Base-by-base conservation (phyloP, 2,797 vertebrate species). In the Anableps anableps region DNA sequence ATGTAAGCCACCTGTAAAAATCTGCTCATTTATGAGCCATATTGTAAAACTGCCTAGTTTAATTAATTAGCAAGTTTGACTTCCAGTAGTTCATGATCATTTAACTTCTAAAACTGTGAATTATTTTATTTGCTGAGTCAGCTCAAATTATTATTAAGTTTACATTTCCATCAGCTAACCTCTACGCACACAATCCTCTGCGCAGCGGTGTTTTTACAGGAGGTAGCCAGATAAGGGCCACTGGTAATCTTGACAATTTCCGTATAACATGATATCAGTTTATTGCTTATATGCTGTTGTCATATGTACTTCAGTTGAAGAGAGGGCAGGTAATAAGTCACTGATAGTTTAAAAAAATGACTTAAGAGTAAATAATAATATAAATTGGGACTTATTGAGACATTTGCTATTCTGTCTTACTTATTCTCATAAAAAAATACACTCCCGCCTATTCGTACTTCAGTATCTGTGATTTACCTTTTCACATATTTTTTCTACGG, bases 21-120 rank as follows among this genome's bases (percentile, higher is more conserved):
- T 31, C 11, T 38, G 53, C 72, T 71, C 72, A 66, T 0, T 74
- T 79, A 41, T 36, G 19, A 77, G 29, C 74, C 73, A 6, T 38
- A 60, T 68, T 47, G 26, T 9, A 72, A 47, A 77, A 78, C 50
- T 48, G 34, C 76, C 41, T 13, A 17, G 1, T 72, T 72, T 31
- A 58, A 71, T 77, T 51, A 4, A 10, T 75, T 60, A 71, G 43
- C 29, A 71, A 53, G 4, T 0, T 51, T 13, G 31, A 21, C 55
- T 74, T 83, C 31, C 14, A 66, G 68, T 1, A 0, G 19, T 14
- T 36, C 11, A 16, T 5, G 5, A 38, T 41, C 7, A 26, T 70
- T 41, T 71, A 3, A 45, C 41, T 71, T 41, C 4, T 3, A 38
- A 68, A 38, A 36, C 34, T 19, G 9, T 10, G 2, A 36, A 10